A percentile compares a stretch with the other conserved stretches of the same genome.
phyloP scores from a whole-genome alignment of 1,140 invertebrate genomes.

The Brachionus rotundiformis region DNA sequence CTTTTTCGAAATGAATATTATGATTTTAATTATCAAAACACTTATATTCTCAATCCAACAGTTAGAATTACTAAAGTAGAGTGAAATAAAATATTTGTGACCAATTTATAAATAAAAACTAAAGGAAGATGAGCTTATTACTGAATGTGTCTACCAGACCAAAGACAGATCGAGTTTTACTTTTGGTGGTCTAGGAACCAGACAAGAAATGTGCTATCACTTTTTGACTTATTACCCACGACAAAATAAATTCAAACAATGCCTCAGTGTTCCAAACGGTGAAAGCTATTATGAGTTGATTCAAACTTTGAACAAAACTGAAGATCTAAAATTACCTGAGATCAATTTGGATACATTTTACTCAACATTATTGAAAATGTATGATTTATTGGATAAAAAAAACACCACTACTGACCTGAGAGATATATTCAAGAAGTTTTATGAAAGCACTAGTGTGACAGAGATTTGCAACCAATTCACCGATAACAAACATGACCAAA shows the following conservation, averaged over 20 bases:
- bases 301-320: neutral
- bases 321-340: neutral
- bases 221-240: slow-evolving; percentile 44
- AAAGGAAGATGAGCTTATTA: slow-evolving; percentile 47
- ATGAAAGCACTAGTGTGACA: neutral
- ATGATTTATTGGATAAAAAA: neutral
- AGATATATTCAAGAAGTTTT: neutral
- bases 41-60: neutral
- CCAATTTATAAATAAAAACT: neutral
- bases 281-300: neutral
- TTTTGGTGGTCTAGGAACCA: slow-evolving; percentile 29
- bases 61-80: neutral
- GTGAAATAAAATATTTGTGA: neutral
- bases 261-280: neutral
- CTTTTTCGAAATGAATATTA: slow-evolving; percentile 17
- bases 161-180: neutral
- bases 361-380: neutral
- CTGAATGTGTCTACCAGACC: slow-evolving; percentile 24
- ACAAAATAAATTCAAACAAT: neutral
- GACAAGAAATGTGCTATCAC: slow-evolving; percentile 48
- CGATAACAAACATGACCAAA: neutral
- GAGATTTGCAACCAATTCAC: neutral
- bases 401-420: neutral
- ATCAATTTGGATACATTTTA: neutral
- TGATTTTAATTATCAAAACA: slow-evolving; percentile 49